Base-by-base conservation (phyloP, 2,888 invertebrate species). In the Drosophila conformis region DNA sequence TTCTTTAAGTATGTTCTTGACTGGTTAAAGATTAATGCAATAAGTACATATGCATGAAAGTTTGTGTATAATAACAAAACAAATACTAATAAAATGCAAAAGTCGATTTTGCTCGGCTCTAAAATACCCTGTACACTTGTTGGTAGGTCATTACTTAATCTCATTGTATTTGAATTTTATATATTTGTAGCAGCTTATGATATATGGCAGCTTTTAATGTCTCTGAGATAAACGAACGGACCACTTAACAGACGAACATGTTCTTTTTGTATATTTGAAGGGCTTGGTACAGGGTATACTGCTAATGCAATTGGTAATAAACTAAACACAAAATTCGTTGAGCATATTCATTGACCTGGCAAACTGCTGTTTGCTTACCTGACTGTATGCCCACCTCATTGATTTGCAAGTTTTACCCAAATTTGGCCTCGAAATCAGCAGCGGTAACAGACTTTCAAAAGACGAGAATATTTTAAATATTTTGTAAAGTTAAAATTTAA, bases 261-360 rank as follows among this genome's bases (percentile, higher is more conserved):
- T 35, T 6, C 11, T 7, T 35, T 29, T 25, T 18, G 21, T 18
- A 25, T 25, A 25, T 35, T 18, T 18, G 4, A 11, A 11, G 25
- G 18, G 29, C n/a, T 35, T 8, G 18, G 36, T 49, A 75, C 38
- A 67, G 68, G 36, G 56, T 56, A 68, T 56, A 31, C 5, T 4
- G 2, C 18, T 5, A 21, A 27, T 54, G 35, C 35, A 49, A 40
- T n/a, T 29, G 46, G 58, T 42, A 38, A 48, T 8, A 64, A 68
- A 65, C 21, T 49, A 21, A 74, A 69, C 36, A 72, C 65, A 77
- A 79, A 78, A 83, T 89, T 87, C 83, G 87, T 81, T 89, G 89
- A 72, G 57, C 40, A 63, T 58, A 31, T 83, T 68, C 65, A 53
- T 63, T 69, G 78, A 65, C 35, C 49, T 46, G 40, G 27, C 48